These are phyloP conservation scores for Alligator sinensis DNA, from an alignment of 2,113 vertebrate genomes.

Conservation along the genomic window DNA sequence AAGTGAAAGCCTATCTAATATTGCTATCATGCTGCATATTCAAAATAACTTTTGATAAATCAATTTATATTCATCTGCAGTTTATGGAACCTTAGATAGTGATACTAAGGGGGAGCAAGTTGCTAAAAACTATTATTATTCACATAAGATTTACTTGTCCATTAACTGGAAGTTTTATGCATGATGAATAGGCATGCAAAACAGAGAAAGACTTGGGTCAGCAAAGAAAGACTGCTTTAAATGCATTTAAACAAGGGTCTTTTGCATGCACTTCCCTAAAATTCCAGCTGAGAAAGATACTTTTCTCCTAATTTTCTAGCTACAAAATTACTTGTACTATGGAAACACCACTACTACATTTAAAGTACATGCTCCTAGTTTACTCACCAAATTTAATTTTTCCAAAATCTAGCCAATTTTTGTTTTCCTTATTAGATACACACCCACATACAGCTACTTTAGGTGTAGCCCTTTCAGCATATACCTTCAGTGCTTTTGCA, in stretches of 20 bases:
- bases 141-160: neutral
- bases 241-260: neutral
- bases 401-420: too few species aligned
- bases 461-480: neutral
- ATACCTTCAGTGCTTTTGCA: neutral
- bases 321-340: neutral
- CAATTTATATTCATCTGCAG: neutral
- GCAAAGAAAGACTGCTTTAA: neutral
- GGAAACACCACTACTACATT: neutral
- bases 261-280: neutral
- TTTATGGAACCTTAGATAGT: too few species aligned
- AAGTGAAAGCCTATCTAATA: neutral
- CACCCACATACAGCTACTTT: rapidly evolving
- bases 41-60: neutral
- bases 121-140: neutral
- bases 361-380: neutral
- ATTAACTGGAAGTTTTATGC: neutral
- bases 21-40: neutral
- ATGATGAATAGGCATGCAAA: slow-evolving; percentile 7
- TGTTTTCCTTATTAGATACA: too few species aligned
- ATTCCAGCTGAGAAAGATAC: neutral
- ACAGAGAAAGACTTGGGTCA: neutral
- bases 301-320: neutral
- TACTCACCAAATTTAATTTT: too few species aligned
- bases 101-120: neutral